These are phyloP conservation scores for Antechinus flavipes DNA, from an alignment of 2,113 vertebrate species.

Conservation along the genomic window DNA sequence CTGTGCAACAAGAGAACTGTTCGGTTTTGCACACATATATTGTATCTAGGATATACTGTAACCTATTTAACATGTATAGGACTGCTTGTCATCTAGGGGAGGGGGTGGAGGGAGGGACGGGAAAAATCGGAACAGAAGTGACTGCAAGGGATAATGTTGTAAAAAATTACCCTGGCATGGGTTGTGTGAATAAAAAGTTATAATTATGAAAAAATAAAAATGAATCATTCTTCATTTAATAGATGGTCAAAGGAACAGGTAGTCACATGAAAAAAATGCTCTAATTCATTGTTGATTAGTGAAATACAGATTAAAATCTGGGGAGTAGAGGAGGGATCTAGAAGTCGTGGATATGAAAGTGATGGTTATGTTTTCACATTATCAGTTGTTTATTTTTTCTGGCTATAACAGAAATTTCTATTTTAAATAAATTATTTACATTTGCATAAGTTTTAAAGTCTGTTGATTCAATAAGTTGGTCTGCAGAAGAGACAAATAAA, in stretches of 20 bases:
- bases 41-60: no score
- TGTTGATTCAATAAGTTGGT: not conserved
- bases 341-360: not conserved
- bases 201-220: no score
- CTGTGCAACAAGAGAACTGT: no score
- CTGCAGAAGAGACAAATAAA: not conserved
- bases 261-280: not conserved
- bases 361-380: not conserved
- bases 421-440: not conserved
- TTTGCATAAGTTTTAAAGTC: not conserved
- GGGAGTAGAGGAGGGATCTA: not conserved
- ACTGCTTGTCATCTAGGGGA: no score
- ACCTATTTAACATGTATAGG: no score
- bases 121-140: no score
- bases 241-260: not conserved
- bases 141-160: no score
- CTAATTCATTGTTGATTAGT: not conserved
- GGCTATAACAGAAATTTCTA: not conserved
- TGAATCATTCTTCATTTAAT: not conserved
- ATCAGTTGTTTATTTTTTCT: not conserved
- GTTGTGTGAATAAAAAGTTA: no score
- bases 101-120: no score
- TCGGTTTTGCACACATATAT: no score
- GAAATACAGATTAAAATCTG: not conserved
- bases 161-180: no score